These are phyloP conservation scores for Drosophila sordidapex DNA, from an alignment of 2,888 invertebrate species.

Conservation along the genomic window DNA sequence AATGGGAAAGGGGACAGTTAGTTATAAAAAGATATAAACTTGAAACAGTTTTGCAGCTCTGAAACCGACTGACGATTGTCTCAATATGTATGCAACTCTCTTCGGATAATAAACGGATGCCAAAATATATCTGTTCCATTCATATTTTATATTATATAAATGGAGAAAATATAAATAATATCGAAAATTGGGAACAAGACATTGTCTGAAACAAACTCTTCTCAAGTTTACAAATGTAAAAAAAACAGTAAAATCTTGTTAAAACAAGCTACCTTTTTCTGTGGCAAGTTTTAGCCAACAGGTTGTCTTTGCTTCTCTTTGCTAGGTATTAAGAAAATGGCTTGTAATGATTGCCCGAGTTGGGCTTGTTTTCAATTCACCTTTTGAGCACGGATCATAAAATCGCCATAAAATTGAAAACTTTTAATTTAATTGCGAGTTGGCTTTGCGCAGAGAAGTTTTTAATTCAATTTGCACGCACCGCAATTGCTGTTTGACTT, in stretches of 20 bases:
- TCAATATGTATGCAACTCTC: not conserved
- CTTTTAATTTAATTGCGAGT: slow-evolving; percentile 75
- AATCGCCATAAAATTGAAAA: slow-evolving; percentile 65
- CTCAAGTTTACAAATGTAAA: not conserved
- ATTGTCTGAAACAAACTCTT: not conserved
- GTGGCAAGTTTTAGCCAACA: not conserved
- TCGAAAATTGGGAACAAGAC: not conserved
- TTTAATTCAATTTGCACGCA: slow-evolving; percentile 68
- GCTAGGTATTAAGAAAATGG: not conserved
- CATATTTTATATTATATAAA: not conserved
- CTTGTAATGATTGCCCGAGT: slow-evolving; percentile 13
- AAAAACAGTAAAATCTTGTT: not conserved
- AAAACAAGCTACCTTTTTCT: not conserved
- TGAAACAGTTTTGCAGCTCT: not conserved
- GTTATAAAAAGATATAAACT: too few relatives aligned
- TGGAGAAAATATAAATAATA: not conserved
- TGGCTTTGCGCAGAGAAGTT: slow-evolving; percentile 51
- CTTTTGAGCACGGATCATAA: slow-evolving; percentile 59
- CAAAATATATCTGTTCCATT: not conserved
- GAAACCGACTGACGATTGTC: not conserved
- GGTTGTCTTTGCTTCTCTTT: not conserved
- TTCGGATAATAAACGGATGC: not conserved
- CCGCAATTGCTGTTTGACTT: slow-evolving; percentile 67
- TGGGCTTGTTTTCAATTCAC: slow-evolving; percentile 14
- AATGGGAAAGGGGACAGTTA: not conserved